Base-by-base conservation (phyloP, 2,888 invertebrate species). In the Tetranychus piercei region DNA sequence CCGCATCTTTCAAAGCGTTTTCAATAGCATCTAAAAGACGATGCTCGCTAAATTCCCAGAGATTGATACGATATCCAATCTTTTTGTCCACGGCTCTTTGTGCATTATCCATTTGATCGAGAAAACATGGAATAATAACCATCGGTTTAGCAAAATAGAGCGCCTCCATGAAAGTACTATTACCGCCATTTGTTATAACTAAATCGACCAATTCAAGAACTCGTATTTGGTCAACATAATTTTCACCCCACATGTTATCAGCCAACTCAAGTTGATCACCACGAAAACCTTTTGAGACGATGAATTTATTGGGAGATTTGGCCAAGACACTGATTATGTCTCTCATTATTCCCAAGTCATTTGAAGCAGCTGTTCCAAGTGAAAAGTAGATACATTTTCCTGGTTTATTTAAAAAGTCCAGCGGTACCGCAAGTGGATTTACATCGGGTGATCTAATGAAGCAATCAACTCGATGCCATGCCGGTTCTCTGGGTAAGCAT, bases 101-200 rank as follows among this genome's bases (percentile, higher is more conserved):
- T 6, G 74, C 75, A 55, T 75, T 75, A 43, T 75, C 75, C 44
- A 71, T 70, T 73, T 75, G 75, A 73, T 75, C 75, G 22, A 5
- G 22, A 64, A 73, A 55, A 55, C 15, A 55, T 8, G 55, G 55
- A 55, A 55, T 55, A 2, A 55, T 15, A 2, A 55, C 3, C 5
- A 55, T 3, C 2, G 55, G 55, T 55, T 55, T 55, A 1, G 70
- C 75, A 44, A 15, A 43, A 71, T 45, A 65, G 45, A 75, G 73
- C 6, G 70, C 55, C 66, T 75, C 75, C 11, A 55, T 70, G 7
- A 74, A 23, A 11, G 75, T 43, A 64, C 73, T 75, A 65, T 75
- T 75, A 7, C 75, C 75, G 15, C 75, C 75, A 67, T 75, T 73
- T 65, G 75, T 73, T 23, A 75, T 75, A 8, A 75, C 72, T 45